Evolutionary conservation across 2,113 vertebrate genomes (phyloP), one percentile per base, ranked within the genome.

Genomic region (Leucosticte australis): DNA sequence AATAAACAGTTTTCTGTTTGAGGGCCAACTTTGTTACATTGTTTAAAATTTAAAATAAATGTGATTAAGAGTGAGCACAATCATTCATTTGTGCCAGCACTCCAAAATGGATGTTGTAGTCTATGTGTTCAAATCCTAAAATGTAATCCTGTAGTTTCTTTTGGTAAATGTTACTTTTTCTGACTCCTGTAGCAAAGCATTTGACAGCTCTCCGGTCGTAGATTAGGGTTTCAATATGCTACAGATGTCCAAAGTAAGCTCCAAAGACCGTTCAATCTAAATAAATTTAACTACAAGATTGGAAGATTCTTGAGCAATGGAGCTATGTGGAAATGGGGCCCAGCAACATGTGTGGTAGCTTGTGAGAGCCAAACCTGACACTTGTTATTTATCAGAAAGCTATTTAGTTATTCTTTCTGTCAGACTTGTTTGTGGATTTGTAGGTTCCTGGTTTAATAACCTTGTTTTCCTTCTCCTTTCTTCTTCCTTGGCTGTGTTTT

Each of bases 31-130:
- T 12, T 30, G 28, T 73, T 81, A 65, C 30, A 88, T 79, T 68
- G 12, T 82, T 94, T 87, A 91, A 59, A 92, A 89, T 79, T 81
- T 80, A 78, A 80, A 84, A 42, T 73, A 73, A 83, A 69, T 70
- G 37, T 75, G 44, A 69, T 75, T n/a, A 86, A 23, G 35, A 55
- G 26, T 28, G 10, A 83, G 4, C 26, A 46, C 13, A 76, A 52
- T 46, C 62, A 84, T 65, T 73, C 13, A 21, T 92, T 65, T 89
- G 46, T 94, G 23, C 30, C 15, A 83, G 16, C 21, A 44, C 20
- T 91, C 18, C 73, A 67, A 80, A 59, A 94, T 24, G 2, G 23
- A 39, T 79, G 44, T 75, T 83, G 68, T 24, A 30, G 46, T 56
- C 50, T 63, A 1, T 20, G 10, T 67, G 35, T 42, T 70, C 47